Evolutionary conservation across 1,140 invertebrate species (phyloP).

Genomic region (Chrysoperla carnea): DNA sequence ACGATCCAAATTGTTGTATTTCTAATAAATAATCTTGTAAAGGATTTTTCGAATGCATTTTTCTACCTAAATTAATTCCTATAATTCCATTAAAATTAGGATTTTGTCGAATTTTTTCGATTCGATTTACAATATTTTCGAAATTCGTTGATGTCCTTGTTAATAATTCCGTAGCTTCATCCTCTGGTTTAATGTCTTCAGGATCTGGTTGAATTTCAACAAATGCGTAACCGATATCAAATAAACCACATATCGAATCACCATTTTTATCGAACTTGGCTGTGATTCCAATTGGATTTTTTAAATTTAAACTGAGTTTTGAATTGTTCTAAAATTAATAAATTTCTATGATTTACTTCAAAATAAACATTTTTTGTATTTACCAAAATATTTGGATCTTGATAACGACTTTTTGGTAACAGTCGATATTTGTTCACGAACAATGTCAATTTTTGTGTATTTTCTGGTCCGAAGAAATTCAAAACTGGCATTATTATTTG

Average conservation of each 20-base stretch:
- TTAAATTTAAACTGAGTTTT: constrained; percentile 52
- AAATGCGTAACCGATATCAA: constrained; percentile 82
- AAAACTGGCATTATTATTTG: constrained; percentile 48
- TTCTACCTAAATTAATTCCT: constrained; percentile 92
- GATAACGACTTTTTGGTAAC: constrained; percentile 32
- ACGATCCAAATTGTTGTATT: constrained; percentile 49
- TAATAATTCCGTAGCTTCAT: constrained; percentile 91
- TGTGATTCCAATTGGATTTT: constrained; percentile 87
- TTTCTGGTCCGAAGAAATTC: constrained; percentile 52
- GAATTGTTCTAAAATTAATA: constrained; percentile 34
- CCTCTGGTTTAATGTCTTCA: constrained; percentile 78
- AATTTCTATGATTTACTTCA: not conserved
- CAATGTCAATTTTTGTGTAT: constrained; percentile 59
- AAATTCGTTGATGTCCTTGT: constrained; percentile 71
- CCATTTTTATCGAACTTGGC: constrained; percentile 97
- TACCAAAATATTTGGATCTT: constrained; percentile 44
- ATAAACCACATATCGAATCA: constrained; percentile 69
- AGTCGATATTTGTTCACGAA: constrained; percentile 55
- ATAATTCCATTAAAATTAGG: constrained; percentile 38
- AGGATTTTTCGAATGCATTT: constrained; percentile 64
- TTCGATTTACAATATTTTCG: constrained; percentile 39
- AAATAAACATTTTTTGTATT: constrained; percentile 11
- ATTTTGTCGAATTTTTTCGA: constrained; percentile 6
- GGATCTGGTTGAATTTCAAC: constrained; percentile 95
- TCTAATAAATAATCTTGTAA: constrained; percentile 71